Percentiles rank a stretch among this genome's conserved stretches.
phyloP scores from a whole-genome alignment of 2,888 invertebrate genomes.

The Tupiocoris notatus region DNA sequence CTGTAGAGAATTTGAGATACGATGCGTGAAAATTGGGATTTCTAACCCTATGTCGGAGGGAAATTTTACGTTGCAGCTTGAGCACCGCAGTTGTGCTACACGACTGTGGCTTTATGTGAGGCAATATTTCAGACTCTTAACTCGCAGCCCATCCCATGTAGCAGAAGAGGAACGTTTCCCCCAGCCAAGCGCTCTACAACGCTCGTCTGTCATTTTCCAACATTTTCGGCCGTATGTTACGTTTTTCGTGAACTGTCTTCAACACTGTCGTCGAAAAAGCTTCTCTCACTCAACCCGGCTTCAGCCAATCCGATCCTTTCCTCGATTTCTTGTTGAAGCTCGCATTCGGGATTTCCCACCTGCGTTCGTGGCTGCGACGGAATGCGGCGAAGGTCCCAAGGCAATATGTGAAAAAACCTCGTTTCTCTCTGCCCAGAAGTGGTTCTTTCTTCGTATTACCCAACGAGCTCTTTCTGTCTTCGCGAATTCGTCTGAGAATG shows the following conservation, averaged over 20 bases:
- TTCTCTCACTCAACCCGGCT: background rate
- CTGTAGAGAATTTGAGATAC: too few species aligned
- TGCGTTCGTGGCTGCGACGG: background rate
- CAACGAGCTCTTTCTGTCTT: background rate
- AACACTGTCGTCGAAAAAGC: slow-evolving; percentile 21
- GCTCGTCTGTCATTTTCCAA: slow-evolving; percentile 30
- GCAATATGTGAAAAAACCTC: background rate
- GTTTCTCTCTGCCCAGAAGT: background rate
- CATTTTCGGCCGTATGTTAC: slow-evolving; percentile 30
- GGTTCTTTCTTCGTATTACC: background rate
- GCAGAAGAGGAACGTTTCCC: background rate
- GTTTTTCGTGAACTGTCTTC: slow-evolving; percentile 31
- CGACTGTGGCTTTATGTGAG: background rate
- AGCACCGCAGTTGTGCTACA: background rate
- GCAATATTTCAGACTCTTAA: background rate
- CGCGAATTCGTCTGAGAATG: background rate
- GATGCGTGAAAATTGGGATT: background rate
- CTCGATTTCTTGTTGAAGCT: background rate
- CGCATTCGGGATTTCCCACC: background rate
- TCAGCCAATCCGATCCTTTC: background rate
- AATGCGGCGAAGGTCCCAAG: background rate
- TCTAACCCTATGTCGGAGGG: background rate
- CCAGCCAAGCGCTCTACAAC: background rate
- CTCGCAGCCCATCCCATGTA: background rate
- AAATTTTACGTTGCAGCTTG: background rate